These are phyloP conservation scores for Drosophila melanica DNA, from an alignment of 1,140 invertebrate species.

Conservation along the genomic window DNA sequence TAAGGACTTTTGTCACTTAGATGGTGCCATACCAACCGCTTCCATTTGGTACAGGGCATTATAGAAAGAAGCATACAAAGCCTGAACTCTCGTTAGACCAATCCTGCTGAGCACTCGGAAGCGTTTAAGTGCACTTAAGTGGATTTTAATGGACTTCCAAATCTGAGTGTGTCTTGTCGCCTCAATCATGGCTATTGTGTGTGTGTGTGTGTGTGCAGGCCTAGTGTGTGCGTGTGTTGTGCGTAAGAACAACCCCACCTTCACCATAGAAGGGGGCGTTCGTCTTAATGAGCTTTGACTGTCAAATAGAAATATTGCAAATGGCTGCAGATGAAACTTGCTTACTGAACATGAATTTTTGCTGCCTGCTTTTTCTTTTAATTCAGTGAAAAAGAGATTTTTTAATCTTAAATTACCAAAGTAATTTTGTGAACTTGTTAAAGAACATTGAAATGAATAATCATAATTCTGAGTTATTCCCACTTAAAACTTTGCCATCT, in stretches of 20 bases:
- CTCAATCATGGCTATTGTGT: conserved; percentile 75
- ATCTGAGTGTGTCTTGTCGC: conserved; percentile 47
- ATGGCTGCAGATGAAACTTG: conserved; percentile 2
- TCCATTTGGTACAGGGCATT: not conserved
- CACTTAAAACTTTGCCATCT: no score
- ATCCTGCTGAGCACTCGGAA: conserved; percentile 69
- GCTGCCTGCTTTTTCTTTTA: no score
- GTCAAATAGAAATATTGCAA: conserved; percentile 36
- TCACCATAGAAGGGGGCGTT: not conserved
- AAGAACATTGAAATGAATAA: no score
- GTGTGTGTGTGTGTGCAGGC: not conserved
- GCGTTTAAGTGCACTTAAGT: conserved; percentile 81
- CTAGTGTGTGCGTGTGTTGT: conserved; percentile 18
- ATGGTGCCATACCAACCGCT: not conserved
- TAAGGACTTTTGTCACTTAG: no score
- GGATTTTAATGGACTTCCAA: conserved; percentile 77
- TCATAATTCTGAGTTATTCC: no score
- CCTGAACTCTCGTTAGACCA: conserved; percentile 66
- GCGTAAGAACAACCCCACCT: conserved; percentile 12
- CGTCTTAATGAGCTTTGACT: conserved; percentile 45
- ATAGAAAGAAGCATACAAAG: conserved; percentile 32
- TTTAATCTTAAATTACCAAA: no score
- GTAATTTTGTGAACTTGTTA: no score
- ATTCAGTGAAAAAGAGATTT: no score
- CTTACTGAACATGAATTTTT: no score